Conservation (phyloP, 2,888 invertebrate genomes). For the Ichneumoninae sp. region DNA sequence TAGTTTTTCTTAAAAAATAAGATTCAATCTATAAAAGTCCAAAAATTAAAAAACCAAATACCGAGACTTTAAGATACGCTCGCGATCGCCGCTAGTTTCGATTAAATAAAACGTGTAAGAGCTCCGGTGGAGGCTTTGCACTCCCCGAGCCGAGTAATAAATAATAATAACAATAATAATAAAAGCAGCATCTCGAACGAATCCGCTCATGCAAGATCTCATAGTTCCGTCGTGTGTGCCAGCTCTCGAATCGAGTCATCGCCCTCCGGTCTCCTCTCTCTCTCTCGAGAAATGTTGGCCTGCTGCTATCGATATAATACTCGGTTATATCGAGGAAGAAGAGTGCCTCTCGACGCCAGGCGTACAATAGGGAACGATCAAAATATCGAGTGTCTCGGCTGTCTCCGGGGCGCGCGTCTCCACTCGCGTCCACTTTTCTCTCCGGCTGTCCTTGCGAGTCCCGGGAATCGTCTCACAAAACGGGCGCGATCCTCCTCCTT, state of each 20-base stretch:
- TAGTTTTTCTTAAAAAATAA: too few relatives aligned
- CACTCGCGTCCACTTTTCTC: slow-evolving; percentile 64
- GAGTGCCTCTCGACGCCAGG: slow-evolving; percentile 60
- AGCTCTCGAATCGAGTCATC: slow-evolving; percentile 54
- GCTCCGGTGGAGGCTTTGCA: background rate
- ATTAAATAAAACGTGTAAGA: background rate
- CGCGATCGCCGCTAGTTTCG: too few relatives aligned
- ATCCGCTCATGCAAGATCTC: slow-evolving; percentile 38
- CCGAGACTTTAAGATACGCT: background rate
- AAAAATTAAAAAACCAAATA: background rate
- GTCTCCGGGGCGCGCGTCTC: slow-evolving; percentile 51
- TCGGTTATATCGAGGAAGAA: slow-evolving; percentile 18
- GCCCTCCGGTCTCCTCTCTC: background rate
- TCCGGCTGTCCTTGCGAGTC: slow-evolving; percentile 23
- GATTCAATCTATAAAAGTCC: too few relatives aligned
- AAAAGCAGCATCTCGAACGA: slow-evolving; percentile 19
- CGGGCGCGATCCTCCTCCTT: slow-evolving; percentile 5
- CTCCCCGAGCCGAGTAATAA: background rate
- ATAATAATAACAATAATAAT: background rate
- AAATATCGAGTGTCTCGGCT: slow-evolving; percentile 68
- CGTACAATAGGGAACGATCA: slow-evolving; percentile 68
- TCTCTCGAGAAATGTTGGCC: slow-evolving; percentile 39
- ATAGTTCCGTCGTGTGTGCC: slow-evolving; percentile 15
- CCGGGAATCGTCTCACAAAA: slow-evolving; percentile 29
- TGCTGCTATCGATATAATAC: slow-evolving; percentile 18